Evolutionary conservation across 2,888 invertebrate genomes (phyloP).

Genomic region (Caenorhabditis auriculariae): DNA sequence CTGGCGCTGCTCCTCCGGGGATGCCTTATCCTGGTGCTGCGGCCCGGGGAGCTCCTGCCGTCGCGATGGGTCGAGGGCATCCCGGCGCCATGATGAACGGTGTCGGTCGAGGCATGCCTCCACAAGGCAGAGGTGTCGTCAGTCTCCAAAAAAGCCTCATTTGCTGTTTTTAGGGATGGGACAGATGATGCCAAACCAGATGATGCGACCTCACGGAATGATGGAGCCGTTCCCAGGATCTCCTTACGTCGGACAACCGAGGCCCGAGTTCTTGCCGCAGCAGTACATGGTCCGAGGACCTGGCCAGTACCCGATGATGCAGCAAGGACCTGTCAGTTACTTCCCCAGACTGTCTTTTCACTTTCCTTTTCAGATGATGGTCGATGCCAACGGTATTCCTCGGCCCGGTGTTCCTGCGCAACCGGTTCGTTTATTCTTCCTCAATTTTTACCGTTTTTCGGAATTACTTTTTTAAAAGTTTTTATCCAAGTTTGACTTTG

Average conservation of each 20-base stretch:
- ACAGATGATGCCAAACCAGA: constrained; percentile 14
- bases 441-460: too few relatives aligned
- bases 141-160: too few relatives aligned
- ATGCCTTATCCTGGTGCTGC: background rate
- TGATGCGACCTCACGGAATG: constrained; percentile 14
- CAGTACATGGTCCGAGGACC: constrained; percentile 14
- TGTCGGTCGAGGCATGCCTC: background rate
- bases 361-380: constrained; percentile 32
- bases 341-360: background rate
- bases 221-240: constrained; percentile 16
- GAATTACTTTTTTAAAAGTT: too few relatives aligned
- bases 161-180: too few relatives aligned
- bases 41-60: background rate
- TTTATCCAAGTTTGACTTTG: too few relatives aligned
- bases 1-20: background rate
- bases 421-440: too few relatives aligned
- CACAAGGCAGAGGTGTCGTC: background rate
- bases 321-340: constrained; percentile 14
- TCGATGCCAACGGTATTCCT: constrained; percentile 25
- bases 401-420: background rate
- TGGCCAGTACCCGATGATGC: constrained; percentile 24
- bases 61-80: background rate
- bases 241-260: constrained; percentile 1
- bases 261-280: constrained; percentile 10
- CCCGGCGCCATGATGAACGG: constrained; percentile 1